Evolutionary conservation across 2,888 invertebrate genomes (phyloP).

Genomic region (Epiperipatus broadwayi): DNA sequence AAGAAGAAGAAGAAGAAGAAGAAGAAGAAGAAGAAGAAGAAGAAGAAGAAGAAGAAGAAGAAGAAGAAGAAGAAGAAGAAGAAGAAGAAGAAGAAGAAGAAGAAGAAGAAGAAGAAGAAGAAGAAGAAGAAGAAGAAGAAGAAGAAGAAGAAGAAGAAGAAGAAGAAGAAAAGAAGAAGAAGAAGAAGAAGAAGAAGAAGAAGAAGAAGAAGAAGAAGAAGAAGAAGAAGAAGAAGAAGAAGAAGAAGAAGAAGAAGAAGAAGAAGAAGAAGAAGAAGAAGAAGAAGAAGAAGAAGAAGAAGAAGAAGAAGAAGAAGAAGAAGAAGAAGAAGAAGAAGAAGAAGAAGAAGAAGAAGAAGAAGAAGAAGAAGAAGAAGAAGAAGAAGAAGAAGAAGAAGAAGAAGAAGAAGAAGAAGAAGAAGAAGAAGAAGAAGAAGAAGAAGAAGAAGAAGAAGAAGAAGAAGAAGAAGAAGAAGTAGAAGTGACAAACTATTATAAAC

Average conservation of each 20-base stretch:
- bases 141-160: too few relatives aligned
- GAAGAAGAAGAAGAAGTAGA: too few relatives aligned
- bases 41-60: not conserved
- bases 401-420: constrained; percentile 7
- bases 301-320: constrained; percentile 11
- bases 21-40: too few relatives aligned
- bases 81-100: too few relatives aligned
- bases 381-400: constrained; percentile 9
- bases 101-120: too few relatives aligned
- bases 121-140: too few relatives aligned
- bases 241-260: constrained; percentile 6
- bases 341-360: too few relatives aligned
- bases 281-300: not conserved
- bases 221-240: not conserved
- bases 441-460: constrained; percentile 6
- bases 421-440: not conserved
- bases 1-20: too few relatives aligned
- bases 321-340: too few relatives aligned
- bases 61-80: too few relatives aligned
- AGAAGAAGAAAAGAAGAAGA: not conserved
- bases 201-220: constrained; percentile 11
- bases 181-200: not conserved
- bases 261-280: constrained; percentile 1
- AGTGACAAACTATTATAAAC: too few relatives aligned
- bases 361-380: constrained; percentile 9